Base-by-base conservation (phyloP, 1,140 invertebrate species). In the Ips nitidus region DNA sequence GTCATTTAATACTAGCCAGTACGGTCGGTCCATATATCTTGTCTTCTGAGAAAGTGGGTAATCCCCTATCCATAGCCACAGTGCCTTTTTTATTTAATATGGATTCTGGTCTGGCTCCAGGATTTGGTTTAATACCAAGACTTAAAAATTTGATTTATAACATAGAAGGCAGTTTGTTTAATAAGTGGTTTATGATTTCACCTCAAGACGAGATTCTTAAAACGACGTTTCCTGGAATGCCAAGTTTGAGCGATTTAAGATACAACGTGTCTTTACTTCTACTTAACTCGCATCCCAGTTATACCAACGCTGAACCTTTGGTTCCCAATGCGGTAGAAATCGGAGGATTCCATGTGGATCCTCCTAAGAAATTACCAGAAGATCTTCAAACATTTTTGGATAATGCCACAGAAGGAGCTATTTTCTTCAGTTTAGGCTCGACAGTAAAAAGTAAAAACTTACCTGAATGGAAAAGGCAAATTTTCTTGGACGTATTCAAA, bases 381-480 rank as follows among this genome's bases (percentile, higher is more conserved):
- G 83, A 87, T 73, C 70, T 87, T 3, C 78, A 86, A 75, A 76
- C 82, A 47, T 82, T 87, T 71, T 78, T 90, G 39, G 84, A 88
- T 66, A 79, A 81, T 52, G 81, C 86, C 1, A 77, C 77, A n/a
- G 70, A 87, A 40, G 88, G 88, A 3, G 84, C 85, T 1, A 78
- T 90, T 8, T 88, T 87, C 55, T 85, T 90, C 61, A 84, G 82
- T 72, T 76, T 86, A 43, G 85, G 85, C n/a, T 81, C 80, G 3
- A 75, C 83, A 37, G 79, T 85, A 57, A 80, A 82, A 59, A 73
- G 80, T 3, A 79, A 82, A 55, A 72, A 80, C 58, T 70, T 87
- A 1, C 73, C 80, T 1, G 65, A 74, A 55, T 72, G 79, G 4
- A 72, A 80, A 38, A 71, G 80, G 37, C 69, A 83, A 70, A 78